Conservation (phyloP, 1,140 invertebrate species). For the Metaphire vulgaris region DNA sequence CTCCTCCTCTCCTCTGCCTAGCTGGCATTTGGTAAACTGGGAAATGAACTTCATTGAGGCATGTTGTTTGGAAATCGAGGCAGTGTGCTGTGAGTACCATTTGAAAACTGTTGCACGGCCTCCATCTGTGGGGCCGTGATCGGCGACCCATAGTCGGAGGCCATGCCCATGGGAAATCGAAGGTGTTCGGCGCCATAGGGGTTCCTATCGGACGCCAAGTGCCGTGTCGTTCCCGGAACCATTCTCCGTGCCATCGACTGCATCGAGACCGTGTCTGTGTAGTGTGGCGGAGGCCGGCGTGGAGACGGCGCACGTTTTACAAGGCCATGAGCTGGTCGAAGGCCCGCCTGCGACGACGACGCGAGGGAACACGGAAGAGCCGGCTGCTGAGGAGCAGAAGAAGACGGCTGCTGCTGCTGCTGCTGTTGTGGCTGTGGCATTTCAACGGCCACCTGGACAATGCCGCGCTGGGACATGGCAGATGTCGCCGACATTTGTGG, state of each 20-base stretch:
- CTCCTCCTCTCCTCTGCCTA: no score
- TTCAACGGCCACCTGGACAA: neutral
- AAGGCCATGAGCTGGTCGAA: neutral
- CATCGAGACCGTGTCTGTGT: conserved; percentile 7
- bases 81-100: neutral
- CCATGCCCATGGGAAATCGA: neutral
- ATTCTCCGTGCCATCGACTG: neutral
- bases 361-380: conserved; percentile 5
- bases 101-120: neutral
- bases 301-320: conserved; percentile 9
- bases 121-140: neutral
- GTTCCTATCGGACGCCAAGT: neutral
- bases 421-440: neutral
- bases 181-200: neutral
- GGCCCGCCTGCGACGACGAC: neutral
- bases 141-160: neutral
- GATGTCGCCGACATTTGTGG: no score
- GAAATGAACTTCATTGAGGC: conserved; percentile 6
- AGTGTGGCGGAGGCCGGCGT: conserved; percentile 10
- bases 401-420: neutral
- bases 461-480: no score
- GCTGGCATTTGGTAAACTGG: no score
- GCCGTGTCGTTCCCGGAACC: neutral
- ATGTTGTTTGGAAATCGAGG: conserved; percentile 21
- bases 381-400: no score